Percentiles rank a stretch among this genome's conserved stretches.
phyloP scores from a whole-genome alignment of 1,140 invertebrate species.

The Cotesia vestalis region DNA sequence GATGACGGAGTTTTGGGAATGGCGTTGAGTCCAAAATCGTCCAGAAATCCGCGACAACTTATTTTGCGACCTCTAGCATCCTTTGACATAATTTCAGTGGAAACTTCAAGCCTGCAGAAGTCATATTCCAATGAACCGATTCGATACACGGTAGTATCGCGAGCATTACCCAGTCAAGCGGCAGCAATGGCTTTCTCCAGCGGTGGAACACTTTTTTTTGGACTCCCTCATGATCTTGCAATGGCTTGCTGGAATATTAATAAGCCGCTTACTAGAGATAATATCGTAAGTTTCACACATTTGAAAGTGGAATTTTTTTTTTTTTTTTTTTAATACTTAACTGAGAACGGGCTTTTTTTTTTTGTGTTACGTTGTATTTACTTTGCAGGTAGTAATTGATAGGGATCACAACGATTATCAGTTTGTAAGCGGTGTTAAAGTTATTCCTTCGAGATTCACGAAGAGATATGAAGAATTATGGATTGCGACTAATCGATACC shows the following conservation, averaged over 20 bases:
- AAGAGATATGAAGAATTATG: conserved; percentile 70
- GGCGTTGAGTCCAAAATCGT: conserved; percentile 47
- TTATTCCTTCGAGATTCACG: conserved; percentile 62
- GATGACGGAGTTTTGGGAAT: conserved; percentile 59
- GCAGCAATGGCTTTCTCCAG: conserved; percentile 54
- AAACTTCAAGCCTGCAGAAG: conserved; percentile 42
- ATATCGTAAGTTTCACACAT: conserved; percentile 37
- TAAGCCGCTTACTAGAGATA: conserved; percentile 23
- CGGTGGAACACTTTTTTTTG: conserved; percentile 54
- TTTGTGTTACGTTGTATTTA: conserved; percentile 17
- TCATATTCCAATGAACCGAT: conserved; percentile 32
- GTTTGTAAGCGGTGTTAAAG: conserved; percentile 74
- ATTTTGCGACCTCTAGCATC: conserved; percentile 58
- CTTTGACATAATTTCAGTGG: conserved; percentile 47
- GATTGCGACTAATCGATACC: conserved; percentile 69
- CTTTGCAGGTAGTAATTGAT: conserved; percentile 61
- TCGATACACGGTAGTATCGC: conserved; percentile 52
- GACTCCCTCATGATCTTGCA: conserved; percentile 48
- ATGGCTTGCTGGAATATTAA: conserved; percentile 58
- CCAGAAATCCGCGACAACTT: conserved; percentile 34
- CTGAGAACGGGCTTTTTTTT: conserved; percentile 4
- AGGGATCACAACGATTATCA: conserved; percentile 66
- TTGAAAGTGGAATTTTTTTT: not conserved
- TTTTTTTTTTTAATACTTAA: accelerated
- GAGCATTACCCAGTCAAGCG: conserved; percentile 55